Conservation (phyloP, 2,888 invertebrate genomes). For the Liodrosophila aerea region DNA sequence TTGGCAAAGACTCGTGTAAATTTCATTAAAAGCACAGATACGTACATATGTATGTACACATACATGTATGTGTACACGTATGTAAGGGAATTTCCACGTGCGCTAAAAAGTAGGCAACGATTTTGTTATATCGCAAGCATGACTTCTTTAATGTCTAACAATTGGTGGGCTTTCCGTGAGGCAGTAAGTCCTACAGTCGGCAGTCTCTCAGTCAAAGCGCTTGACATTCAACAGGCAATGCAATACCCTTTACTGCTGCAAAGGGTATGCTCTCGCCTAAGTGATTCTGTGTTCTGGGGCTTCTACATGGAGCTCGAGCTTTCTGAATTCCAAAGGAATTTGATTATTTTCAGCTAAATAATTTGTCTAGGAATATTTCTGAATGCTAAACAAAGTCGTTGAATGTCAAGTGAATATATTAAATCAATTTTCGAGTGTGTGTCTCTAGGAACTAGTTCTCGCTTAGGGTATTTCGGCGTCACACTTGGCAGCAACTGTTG, state of each 20-base stretch:
- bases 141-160: constrained; percentile 35
- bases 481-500: background rate
- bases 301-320: too few species aligned
- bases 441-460: too few species aligned
- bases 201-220: constrained; percentile 25
- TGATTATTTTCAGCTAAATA: too few species aligned
- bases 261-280: background rate
- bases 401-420: too few species aligned
- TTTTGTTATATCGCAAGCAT: constrained; percentile 8
- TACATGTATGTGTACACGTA: too few species aligned
- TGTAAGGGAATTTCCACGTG: constrained; percentile 1
- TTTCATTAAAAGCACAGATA: constrained; percentile 23
- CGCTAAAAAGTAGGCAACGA: constrained; percentile 30
- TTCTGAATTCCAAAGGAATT: too few species aligned
- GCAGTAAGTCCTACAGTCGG: constrained; percentile 5
- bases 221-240: constrained; percentile 66
- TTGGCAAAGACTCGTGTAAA: constrained; percentile 16
- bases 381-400: too few species aligned
- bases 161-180: constrained; percentile 35
- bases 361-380: too few species aligned
- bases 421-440: too few species aligned
- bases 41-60: too few species aligned
- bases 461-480: constrained; percentile 14
- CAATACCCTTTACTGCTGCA: constrained; percentile 19
- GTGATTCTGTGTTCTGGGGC: too few species aligned